A percentile compares a stretch with the other conserved stretches of the same genome.
phyloP scores from a whole-genome alignment of 2,113 vertebrate species.

The Panurus biarmicus region DNA sequence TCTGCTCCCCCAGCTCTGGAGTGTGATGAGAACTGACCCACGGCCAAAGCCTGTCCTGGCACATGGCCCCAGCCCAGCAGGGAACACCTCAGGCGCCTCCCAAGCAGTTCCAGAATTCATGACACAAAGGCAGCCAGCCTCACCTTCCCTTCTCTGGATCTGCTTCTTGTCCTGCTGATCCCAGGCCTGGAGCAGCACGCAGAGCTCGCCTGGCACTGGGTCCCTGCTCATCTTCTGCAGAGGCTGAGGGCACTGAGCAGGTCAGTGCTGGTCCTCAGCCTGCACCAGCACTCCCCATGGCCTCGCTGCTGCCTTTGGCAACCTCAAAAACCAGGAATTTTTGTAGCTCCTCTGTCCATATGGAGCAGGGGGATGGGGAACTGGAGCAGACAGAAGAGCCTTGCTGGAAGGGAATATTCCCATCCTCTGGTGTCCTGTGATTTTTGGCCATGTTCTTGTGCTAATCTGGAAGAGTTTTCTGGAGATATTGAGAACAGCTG shows the following conservation, averaged over 20 bases:
- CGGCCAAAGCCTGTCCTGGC: not conserved
- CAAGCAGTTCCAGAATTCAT: fast-evolving
- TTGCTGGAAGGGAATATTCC: not conserved
- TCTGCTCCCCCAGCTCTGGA: not conserved
- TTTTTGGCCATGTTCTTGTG: not conserved
- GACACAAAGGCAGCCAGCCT: not conserved
- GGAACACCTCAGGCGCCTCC: not conserved
- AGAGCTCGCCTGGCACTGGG: not conserved
- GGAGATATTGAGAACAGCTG: constrained; percentile 29
- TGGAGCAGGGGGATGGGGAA: not conserved
- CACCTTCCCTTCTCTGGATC: not conserved
- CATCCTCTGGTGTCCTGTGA: not conserved
- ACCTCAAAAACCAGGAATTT: not conserved
- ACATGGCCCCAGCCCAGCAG: not conserved
- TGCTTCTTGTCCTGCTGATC: not conserved
- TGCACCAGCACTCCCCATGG: not conserved
- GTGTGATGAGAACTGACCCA: fast-evolving
- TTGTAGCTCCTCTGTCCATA: not conserved
- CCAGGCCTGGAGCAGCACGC: not conserved
- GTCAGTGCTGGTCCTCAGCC: not conserved
- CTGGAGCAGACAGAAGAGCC: not conserved
- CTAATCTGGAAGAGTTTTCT: constrained; percentile 19
- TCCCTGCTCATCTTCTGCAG: fast-evolving
- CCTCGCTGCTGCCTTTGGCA: not conserved
- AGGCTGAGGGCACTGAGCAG: not conserved